Base-by-base conservation (phyloP, 2,113 vertebrate genomes). In the Mustela nigripes region DNA sequence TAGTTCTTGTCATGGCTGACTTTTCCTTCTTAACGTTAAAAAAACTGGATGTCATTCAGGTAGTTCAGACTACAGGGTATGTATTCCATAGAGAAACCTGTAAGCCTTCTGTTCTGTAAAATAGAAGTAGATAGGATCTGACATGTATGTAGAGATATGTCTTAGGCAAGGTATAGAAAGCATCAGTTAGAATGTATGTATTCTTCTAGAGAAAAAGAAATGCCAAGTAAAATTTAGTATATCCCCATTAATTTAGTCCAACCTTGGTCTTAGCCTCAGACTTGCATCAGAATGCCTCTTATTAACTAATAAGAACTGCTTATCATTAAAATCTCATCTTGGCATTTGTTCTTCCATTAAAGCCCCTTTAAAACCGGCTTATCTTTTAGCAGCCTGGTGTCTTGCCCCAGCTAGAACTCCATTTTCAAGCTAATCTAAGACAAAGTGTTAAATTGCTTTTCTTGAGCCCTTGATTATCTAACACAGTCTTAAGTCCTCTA, bases 381-480 rank as follows among this genome's bases (percentile, higher is more conserved):
- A 65, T 90, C 33, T 88, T 94, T 88, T 26, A 85, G 31, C 63
- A 95, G 14, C 65, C 56, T 18, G 33, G 53, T 95, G 85, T 89
- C 87, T 63, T 28, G 48, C 16, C 11, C 81, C 36, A 65, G n/a
- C 63, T 58, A 78, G 65, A 89, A 58, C 73, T 91, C 48, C 50
- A 73, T 94, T 88, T 92, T 84, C 11, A 95, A 94, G 48, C 85
- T 92, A 65, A 94, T 86, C 84, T 91, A 93, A 91, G 88, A 94
- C 74, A 60, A 90, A 91, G 81, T 83, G 39, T 93, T 93, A 48
- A 71, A n/a, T 94, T 89, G 95, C 58, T 95, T 93, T 96, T 94
- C 95, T 92, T 90, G 91, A 97, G 96, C 81, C 63, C 76, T 86
- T 96, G 89, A 67, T 65, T 91, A 79, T 69, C 74, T 90, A 63